phyloP scores from a whole-genome alignment of 2,797 vertebrate genomes.

The Enteromius mattozi region DNA sequence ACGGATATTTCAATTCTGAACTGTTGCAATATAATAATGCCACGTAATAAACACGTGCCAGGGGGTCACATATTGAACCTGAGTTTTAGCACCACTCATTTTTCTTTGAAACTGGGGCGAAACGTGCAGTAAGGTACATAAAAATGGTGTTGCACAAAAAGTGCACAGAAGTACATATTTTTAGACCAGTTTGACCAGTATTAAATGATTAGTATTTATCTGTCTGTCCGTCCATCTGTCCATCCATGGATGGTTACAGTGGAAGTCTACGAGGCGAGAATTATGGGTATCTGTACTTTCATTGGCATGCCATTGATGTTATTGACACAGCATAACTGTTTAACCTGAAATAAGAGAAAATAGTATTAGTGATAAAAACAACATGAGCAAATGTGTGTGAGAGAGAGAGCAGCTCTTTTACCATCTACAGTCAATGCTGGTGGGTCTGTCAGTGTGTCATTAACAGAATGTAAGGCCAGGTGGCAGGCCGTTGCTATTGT shows the following conservation, averaged over 20 bases:
- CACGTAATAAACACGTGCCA: too few relatives aligned
- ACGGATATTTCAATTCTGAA: too few relatives aligned
- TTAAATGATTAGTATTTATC: too few relatives aligned
- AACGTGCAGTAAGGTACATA: too few relatives aligned
- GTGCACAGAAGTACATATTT: too few relatives aligned
- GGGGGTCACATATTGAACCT: too few relatives aligned
- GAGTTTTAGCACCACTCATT: too few relatives aligned
- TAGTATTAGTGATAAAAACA: not conserved
- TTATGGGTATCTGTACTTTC: not conserved
- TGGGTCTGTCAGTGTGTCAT: constrained; percentile 22
- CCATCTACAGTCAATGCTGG: constrained; percentile 50
- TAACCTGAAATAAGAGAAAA: constrained; percentile 7
- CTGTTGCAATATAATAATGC: too few relatives aligned
- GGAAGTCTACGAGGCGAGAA: not conserved
- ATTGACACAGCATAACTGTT: not conserved
- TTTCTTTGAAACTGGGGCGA: too few relatives aligned
- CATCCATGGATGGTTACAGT: not conserved
- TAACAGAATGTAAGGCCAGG: constrained; percentile 35
- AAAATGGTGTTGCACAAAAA: too few relatives aligned
- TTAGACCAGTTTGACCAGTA: too few relatives aligned
- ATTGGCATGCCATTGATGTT: not conserved
- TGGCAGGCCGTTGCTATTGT: constrained; percentile 23
- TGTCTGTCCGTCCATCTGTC: too few relatives aligned
- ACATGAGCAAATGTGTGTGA: not conserved
- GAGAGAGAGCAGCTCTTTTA: constrained; percentile 31